Evolutionary conservation across 1,140 invertebrate species (phyloP).

Genomic region (Episyrphus balteatus): DNA sequence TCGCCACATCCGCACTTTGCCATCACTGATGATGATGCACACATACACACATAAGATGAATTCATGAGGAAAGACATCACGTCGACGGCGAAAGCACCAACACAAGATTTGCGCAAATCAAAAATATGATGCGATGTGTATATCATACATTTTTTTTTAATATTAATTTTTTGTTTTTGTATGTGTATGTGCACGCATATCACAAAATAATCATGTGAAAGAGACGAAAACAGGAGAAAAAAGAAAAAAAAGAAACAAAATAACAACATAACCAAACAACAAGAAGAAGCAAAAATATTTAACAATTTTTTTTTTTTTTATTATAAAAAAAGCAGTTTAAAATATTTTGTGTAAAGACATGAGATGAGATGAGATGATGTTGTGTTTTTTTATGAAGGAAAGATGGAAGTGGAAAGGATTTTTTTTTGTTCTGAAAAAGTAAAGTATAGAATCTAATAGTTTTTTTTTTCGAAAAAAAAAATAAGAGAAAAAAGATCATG

Average conservation of each 20-base stretch:
- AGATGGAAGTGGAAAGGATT: too few species aligned
- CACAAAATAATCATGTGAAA: background rate
- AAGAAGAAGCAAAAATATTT: background rate
- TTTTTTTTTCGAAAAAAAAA: too few species aligned
- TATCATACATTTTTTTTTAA: background rate
- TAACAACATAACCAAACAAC: background rate
- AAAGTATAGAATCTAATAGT: too few species aligned
- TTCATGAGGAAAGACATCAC: background rate
- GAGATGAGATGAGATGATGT: background rate
- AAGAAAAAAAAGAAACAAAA: background rate
- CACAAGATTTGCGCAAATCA: background rate
- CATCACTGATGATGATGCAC: background rate
- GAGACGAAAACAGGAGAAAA: background rate
- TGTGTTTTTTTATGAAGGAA: background rate
- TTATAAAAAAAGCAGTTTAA: background rate
- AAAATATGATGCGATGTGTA: background rate
- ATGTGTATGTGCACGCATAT: too few species aligned
- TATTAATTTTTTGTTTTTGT: background rate
- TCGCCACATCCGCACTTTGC: constrained; percentile 3
- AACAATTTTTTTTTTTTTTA: background rate
- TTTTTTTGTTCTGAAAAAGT: too few species aligned
- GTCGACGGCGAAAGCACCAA: background rate
- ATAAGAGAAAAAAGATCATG: too few species aligned
- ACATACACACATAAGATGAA: background rate
- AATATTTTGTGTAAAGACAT: background rate